A percentile compares a stretch with the other conserved stretches of the same genome.
Conservation (phyloP, 53 echinoderm and acorn worm species). For the Paracentrotus lividus region DNA sequence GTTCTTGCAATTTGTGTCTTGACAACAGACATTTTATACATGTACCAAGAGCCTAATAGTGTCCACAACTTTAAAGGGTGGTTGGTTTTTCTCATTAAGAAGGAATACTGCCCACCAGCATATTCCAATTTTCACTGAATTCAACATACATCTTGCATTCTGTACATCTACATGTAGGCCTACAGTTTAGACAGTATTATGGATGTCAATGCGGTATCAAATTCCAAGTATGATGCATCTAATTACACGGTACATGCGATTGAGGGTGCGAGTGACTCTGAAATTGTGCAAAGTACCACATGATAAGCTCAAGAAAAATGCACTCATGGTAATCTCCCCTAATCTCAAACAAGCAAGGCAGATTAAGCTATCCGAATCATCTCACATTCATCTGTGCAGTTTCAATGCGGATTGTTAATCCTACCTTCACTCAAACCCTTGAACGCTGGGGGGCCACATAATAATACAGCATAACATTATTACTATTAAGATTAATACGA, state of each 20-base stretch:
- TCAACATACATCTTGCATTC: not conserved
- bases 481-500: constrained; percentile 30
- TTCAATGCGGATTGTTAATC: not conserved
- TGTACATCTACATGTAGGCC: not conserved
- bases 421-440: constrained; percentile 81
- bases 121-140: not conserved
- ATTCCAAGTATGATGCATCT: not conserved
- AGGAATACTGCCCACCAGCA: constrained; percentile 18
- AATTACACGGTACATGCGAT: not conserved
- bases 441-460: constrained; percentile 73
- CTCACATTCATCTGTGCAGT: constrained; percentile 33
- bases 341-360: not conserved
- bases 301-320: not conserved
- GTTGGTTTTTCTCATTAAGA: no score
- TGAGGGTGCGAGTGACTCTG: not conserved
- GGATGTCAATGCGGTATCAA: not conserved
- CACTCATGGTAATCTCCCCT: not conserved
- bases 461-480: constrained; percentile 50
- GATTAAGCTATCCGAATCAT: not conserved
- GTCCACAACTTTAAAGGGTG: no score
- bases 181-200: not conserved
- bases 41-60: no score
- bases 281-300: not conserved
- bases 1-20: no score
- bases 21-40: no score